Evolutionary conservation across 2,888 invertebrate species (phyloP), one percentile per base, ranked within the genome.

Genomic region (Galerucella nymphaeae): DNA sequence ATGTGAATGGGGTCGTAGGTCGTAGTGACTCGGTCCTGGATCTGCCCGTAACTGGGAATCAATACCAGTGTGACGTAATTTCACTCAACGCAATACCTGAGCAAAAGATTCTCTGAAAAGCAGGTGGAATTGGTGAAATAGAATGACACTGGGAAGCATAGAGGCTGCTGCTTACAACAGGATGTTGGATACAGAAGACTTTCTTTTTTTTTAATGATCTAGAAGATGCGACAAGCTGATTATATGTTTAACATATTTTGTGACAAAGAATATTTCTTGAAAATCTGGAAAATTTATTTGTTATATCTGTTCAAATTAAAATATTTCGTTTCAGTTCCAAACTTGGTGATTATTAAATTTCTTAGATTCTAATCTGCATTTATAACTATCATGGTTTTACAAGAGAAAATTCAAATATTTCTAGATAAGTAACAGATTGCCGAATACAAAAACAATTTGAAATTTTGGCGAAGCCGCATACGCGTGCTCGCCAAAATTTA

Each of bases 21-120:
- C 57, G 76, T 65, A 66, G 71, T 85, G 85, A 85, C 87, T 88
- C 88, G 87, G 87, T 86, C 88, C 87, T 87, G 88, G 87, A 84
- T 80, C 84, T 83, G 83, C 86, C 85, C 82, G 85, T 85, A 85
- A 84, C 86, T 83, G 78, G 85, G 86, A 84, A 84, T 85, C 84
- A 84, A 85, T 85, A 85, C 79, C 82, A 81, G 80, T 81, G 80
- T 84, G 85, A 84, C 84, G 85, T 85, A 84, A 84, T 84, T 83
- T 79, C 82, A 83, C 83, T 83, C 83, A 84, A 83, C 83, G 83
- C 82, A 80, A 81, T 82, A 83, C 83, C 81, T 83, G 82, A 80
- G 79, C 78, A 77, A 77, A 70, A 73, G 75, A 73, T 74, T 74
- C 66, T 75, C 66, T 53, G 70, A 72, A 53, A 72, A 68, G 68